phyloP scores from a whole-genome alignment of 2,113 vertebrate genomes.

The Lagenorhynchus albirostris region DNA sequence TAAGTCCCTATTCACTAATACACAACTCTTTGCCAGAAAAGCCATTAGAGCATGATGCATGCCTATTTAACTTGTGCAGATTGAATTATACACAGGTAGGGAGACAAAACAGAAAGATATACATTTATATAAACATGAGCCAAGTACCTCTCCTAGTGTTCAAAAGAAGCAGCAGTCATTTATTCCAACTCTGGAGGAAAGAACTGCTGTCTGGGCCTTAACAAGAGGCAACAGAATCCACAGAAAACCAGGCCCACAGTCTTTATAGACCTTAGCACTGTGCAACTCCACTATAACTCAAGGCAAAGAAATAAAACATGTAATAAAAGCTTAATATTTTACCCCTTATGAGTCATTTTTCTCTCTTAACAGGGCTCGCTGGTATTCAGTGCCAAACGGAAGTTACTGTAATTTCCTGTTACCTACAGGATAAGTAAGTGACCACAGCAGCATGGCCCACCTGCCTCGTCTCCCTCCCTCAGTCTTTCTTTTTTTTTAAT shows the following conservation, averaged over 20 bases:
- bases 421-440: background rate
- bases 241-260: background rate
- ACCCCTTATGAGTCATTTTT: background rate
- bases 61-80: background rate
- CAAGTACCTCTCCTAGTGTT: background rate
- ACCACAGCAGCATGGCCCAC: fast-evolving
- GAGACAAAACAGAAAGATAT: background rate
- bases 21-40: background rate
- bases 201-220: background rate
- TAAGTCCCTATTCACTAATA: background rate
- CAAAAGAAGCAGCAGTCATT: background rate
- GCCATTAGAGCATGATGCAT: background rate
- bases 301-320: background rate
- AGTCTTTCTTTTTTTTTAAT: background rate
- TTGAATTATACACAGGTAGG: background rate
- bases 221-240: background rate
- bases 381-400: background rate
- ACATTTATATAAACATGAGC: background rate
- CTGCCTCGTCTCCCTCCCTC: background rate
- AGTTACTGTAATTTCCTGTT: background rate
- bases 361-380: background rate
- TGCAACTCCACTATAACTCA: too few species aligned
- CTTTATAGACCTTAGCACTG: background rate
- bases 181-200: background rate
- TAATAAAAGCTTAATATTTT: background rate